Conservation (phyloP, 2,888 invertebrate species). For the Steinernema scapterisci region DNA sequence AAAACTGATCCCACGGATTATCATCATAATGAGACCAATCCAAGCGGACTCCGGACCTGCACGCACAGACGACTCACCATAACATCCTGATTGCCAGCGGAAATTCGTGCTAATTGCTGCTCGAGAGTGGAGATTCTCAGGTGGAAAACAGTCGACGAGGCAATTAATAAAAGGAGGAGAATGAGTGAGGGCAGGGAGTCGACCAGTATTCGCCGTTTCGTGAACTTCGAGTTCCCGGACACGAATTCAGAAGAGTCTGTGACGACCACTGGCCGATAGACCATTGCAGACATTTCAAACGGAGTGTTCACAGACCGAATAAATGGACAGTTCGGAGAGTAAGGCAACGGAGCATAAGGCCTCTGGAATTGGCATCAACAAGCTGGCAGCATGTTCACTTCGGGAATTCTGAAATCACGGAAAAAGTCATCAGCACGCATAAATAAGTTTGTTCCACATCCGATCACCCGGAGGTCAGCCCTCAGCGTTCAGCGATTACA, state of each 20-base stretch:
- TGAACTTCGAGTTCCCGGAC: constrained; percentile 10
- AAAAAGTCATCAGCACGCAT: background rate
- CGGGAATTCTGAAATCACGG: constrained; percentile 1
- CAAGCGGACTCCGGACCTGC: background rate
- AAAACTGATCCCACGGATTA: constrained; percentile 30
- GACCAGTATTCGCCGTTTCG: constrained; percentile 13
- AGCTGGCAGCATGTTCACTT: constrained; percentile 14
- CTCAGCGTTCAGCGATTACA: constrained; percentile 22
- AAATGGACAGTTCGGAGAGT: background rate
- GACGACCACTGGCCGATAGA: constrained; percentile 16
- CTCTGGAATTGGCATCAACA: background rate
- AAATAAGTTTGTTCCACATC: background rate
- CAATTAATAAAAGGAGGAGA: constrained; percentile 1
- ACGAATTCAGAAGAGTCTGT: constrained; percentile 11
- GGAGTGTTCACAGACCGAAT: no score
- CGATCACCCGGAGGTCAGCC: background rate
- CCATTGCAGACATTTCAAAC: background rate
- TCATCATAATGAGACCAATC: constrained; percentile 14
- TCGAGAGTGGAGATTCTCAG: constrained; percentile 23
- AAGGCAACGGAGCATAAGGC: constrained; percentile 2
- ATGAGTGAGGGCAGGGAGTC: constrained; percentile 9
- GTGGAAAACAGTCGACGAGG: background rate
- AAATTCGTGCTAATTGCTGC: constrained; percentile 3
- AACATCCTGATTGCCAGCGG: background rate
- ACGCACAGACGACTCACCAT: background rate